phyloP scores from a whole-genome alignment of 2,888 invertebrate genomes.

The Drosophila nigritarsus region DNA sequence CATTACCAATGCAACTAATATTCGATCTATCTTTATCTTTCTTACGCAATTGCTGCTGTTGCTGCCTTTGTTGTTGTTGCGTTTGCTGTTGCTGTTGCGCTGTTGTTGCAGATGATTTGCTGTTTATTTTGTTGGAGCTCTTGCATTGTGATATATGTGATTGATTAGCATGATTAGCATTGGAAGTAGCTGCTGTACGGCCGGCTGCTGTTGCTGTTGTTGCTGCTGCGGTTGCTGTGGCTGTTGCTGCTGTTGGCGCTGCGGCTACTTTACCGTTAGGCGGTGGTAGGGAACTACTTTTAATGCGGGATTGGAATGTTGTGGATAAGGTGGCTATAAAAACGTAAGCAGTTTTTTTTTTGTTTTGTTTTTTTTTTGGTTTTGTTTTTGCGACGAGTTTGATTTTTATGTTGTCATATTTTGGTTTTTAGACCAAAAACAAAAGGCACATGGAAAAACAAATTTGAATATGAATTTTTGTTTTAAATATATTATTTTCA shows the following conservation, averaged over 20 bases:
- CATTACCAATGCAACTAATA: constrained; percentile 71
- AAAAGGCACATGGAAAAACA: constrained; percentile 71
- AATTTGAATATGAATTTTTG: constrained; percentile 58
- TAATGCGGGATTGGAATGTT: constrained; percentile 90
- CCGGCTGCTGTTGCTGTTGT: constrained; percentile 54
- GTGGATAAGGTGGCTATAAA: constrained; percentile 91
- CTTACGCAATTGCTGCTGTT: constrained; percentile 81
- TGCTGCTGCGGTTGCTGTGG: constrained; percentile 33
- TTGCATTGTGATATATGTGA: constrained; percentile 81
- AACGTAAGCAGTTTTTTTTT: constrained; percentile 73
- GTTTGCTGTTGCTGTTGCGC: constrained; percentile 34
- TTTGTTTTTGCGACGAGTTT: constrained; percentile 38
- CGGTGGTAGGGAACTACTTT: constrained; percentile 88
- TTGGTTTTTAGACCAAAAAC: constrained; percentile 65
- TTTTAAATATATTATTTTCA: constrained; percentile 47
- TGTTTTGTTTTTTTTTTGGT: constrained; percentile 26
- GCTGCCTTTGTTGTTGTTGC: constrained; percentile 55
- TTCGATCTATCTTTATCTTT: constrained; percentile 83
- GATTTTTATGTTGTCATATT: constrained; percentile 44
- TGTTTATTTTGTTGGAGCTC: constrained; percentile 50
- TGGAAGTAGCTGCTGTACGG: constrained; percentile 53
- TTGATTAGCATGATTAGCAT: constrained; percentile 79
- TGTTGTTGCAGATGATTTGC: constrained; percentile 44
- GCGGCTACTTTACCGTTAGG: constrained; percentile 85
- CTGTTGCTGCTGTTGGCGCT: constrained; percentile 66